Base-by-base conservation (phyloP, 2,888 invertebrate genomes). In the Apodemia duryi region DNA sequence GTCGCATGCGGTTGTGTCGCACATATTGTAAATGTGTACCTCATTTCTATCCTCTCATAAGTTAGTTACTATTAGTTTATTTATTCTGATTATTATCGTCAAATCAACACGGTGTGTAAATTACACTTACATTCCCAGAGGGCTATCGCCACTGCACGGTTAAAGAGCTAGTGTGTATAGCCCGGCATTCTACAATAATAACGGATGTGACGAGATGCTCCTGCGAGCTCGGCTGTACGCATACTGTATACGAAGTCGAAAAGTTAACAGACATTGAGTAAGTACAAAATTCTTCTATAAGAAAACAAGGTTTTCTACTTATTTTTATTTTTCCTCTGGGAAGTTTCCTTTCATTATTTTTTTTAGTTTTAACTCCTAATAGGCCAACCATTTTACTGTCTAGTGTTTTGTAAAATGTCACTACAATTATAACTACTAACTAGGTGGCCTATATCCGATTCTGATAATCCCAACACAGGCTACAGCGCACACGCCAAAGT, bases 161-260 rank as follows among this genome's bases (percentile, higher is more conserved):
- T 5, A 82, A 82, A 1, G 94, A 95, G 71, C 82, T 95, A 66
- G 78, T 81, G 60, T 96, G 96, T 72, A 89, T 96, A 54, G 86
- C 91, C 0, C 83, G 88, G 10, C 79, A 93, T 76, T 86, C 88
- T 57, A 77, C 83, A 0, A 86, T 89, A 62, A 95, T 95, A 60
- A 93, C 91, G 6, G 93, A 93, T 65, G 93, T 94, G 6, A 91
- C 93, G 41, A 86, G 91, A 60, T 96, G 96, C 75, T 73, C 91
- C 6, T 97, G 97, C 80, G 94, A 95, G 74, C 88, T 96, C 13
- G 94, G 95, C 52, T 97, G 97, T 79, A 93, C 94, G 9, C 95
- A 96, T 78, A 95, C 95, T 0, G 94, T 96, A 0, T 96, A 96
- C 72, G 95, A 95, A 80, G 94, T 96, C 5, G 95, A 95, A 75